Conservation (phyloP, 2,797 vertebrate species). For the Philypnodon macrostomus region DNA sequence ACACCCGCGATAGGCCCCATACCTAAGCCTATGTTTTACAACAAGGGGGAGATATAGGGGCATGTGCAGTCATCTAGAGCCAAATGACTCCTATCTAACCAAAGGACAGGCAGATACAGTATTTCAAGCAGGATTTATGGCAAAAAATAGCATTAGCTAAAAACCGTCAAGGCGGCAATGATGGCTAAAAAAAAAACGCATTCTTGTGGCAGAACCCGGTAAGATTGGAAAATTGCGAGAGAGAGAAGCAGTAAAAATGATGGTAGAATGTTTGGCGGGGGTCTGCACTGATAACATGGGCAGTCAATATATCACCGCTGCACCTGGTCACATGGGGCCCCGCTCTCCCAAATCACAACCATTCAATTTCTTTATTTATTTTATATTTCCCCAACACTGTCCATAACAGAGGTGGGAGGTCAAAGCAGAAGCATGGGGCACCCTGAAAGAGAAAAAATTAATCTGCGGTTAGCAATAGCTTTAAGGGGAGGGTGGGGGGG, state of each 20-base stretch:
- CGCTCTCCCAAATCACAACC: slow-evolving; percentile 66
- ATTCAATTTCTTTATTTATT: slow-evolving; percentile 53
- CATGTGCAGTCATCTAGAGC: slow-evolving; percentile 77
- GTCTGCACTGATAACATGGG: slow-evolving; percentile 70
- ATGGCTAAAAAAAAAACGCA: slow-evolving; percentile 70
- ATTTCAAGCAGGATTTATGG: slow-evolving; percentile 80
- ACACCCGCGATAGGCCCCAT: too few species aligned
- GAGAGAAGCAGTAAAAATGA: slow-evolving; percentile 75
- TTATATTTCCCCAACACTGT: slow-evolving; percentile 84
- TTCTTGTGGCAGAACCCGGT: slow-evolving; percentile 67
- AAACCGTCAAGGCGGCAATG: slow-evolving; percentile 69
- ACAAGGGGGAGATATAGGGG: slow-evolving; percentile 72
- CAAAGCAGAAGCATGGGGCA: slow-evolving; percentile 82
- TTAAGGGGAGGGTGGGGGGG: slow-evolving; percentile 63
- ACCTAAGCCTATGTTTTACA: slow-evolving; percentile 74
- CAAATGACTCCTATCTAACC: slow-evolving; percentile 70
- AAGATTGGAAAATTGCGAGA: slow-evolving; percentile 80
- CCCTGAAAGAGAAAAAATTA: slow-evolving; percentile 84
- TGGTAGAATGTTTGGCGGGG: slow-evolving; percentile 43
- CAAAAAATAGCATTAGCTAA: slow-evolving; percentile 78
- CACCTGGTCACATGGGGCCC: slow-evolving; percentile 56
- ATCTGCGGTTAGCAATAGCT: slow-evolving; percentile 88
- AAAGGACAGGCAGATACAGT: slow-evolving; percentile 75
- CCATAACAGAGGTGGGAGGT: slow-evolving; percentile 84
- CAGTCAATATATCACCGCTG: slow-evolving; percentile 87